Conservation (phyloP, 92 coral and sea anemone genomes). For the Palythoa grandis region DNA sequence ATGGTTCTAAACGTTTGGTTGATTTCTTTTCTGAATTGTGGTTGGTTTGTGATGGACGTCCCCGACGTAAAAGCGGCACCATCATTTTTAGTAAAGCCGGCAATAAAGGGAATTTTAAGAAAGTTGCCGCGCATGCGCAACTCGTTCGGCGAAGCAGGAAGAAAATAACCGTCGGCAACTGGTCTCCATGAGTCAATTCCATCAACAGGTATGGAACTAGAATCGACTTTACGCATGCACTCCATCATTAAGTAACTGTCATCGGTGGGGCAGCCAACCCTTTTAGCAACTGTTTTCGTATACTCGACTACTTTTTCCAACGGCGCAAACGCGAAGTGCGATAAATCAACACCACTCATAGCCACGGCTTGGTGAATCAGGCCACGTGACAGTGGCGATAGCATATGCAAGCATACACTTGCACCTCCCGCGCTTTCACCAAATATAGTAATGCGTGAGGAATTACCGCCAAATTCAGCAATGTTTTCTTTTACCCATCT, state of each 20-base stretch:
- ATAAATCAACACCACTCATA: constrained; percentile 34
- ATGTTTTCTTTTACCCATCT: constrained; percentile 43
- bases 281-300: constrained; percentile 44
- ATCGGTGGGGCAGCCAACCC: constrained; percentile 32
- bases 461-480: constrained; percentile 37
- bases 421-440: constrained; percentile 46
- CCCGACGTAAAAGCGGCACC: constrained; percentile 7
- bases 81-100: constrained; percentile 56
- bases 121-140: constrained; percentile 45
- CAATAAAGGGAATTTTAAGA: constrained; percentile 19
- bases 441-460: constrained; percentile 43
- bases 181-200: constrained; percentile 48
- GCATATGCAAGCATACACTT: constrained; percentile 41
- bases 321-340: constrained; percentile 28
- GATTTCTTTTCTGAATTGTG: constrained; percentile 24
- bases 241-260: constrained; percentile 40
- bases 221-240: constrained; percentile 45
- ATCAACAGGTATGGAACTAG: constrained; percentile 17
- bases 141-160: constrained; percentile 51
- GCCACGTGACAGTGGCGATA: constrained; percentile 45
- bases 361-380: constrained; percentile 38
- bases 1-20: constrained; percentile 15
- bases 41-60: neutral
- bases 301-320: constrained; percentile 19
- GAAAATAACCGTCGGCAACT: constrained; percentile 58